These are phyloP conservation scores for Argyrosomus japonicus DNA, from an alignment of 2,113 vertebrate genomes.

Conservation along the genomic window DNA sequence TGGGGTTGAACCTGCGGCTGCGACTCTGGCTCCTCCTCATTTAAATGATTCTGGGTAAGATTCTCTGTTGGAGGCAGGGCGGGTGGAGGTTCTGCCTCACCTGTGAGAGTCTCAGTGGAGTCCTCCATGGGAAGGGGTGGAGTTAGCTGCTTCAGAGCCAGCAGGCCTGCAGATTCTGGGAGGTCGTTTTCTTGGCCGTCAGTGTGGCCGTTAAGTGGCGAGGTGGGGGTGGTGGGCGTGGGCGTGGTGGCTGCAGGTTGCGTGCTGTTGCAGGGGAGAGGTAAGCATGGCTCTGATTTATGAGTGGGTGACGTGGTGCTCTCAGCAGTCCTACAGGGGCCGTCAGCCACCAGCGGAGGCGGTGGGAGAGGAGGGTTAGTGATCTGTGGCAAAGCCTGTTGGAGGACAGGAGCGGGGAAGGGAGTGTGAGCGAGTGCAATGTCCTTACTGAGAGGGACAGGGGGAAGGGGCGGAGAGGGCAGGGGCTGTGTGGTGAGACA, in stretches of 20 bases:
- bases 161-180: slow-evolving; percentile 49
- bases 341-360: slow-evolving; percentile 43
- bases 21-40: slow-evolving; percentile 42
- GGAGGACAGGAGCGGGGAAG: slow-evolving; percentile 58
- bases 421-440: slow-evolving; percentile 47
- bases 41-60: slow-evolving; percentile 6
- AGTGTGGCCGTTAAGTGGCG: slow-evolving; percentile 24
- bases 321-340: slow-evolving; percentile 70
- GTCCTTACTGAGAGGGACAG: slow-evolving; percentile 46
- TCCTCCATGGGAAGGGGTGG: slow-evolving; percentile 74
- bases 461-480: slow-evolving; percentile 77
- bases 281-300: slow-evolving; percentile 68
- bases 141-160: slow-evolving; percentile 57
- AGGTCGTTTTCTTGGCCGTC: slow-evolving; percentile 18
- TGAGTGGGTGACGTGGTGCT: slow-evolving; percentile 47
- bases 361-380: slow-evolving; percentile 57
- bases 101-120: slow-evolving; percentile 84
- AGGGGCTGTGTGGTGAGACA: slow-evolving; percentile 83
- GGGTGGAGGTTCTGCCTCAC: slow-evolving; percentile 57
- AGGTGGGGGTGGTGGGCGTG: slow-evolving; percentile 6
- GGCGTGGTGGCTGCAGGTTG: slow-evolving; percentile 29
- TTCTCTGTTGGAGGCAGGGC: slow-evolving; percentile 11
- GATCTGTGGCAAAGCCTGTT: slow-evolving; percentile 68
- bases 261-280: slow-evolving; percentile 63
- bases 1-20: slow-evolving; percentile 39